Base-by-base conservation (phyloP, 2,888 invertebrate genomes). In the Cantharis rufa region DNA sequence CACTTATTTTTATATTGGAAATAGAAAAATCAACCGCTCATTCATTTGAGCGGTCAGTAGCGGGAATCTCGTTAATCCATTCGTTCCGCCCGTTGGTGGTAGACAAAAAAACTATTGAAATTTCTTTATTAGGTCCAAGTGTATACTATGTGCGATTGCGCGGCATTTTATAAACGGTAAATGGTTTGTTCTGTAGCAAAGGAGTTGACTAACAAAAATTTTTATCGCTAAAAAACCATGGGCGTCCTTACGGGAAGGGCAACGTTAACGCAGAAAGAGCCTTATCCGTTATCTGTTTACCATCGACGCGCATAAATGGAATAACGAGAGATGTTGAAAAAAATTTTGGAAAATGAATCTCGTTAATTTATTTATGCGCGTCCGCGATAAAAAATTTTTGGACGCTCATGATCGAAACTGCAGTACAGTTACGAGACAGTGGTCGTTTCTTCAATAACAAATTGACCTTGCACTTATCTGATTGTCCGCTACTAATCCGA, bases 391-490 rank as follows among this genome's bases (percentile, higher is more conserved):
- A 21, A 21, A n/a, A 48, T 48, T 1, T n/a, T 5, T n/a, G 32
- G 32, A 48, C 32, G 32, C n/a, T n/a, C n/a, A 5, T 48, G 32
- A 48, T n/a, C n/a, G 32, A 62, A 69, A 73, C 69, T 73, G 62
- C 69, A 62, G 69, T 62, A 69, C 27, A 69, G 27, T 69, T 69
- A 69, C 7, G 32, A 48, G 32, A 48, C 32, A 62, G 28, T 73
- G 10, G 66, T 69, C 28, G 28, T 69, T 69, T 73, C 62, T 69
- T 27, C 24, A 73, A 62, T 62, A 73, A 73, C 69, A 69, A 62
- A 61, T 69, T 69, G 24, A 61, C 69, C 73, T 62, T 69, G 73
- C 78, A 76, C 79, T 62, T 74, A 70, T 68, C 69, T 16, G 48
- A 63, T 63, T 4, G 64, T 69, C 63, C 70, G 15, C n/a, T 72